phyloP scores from a whole-genome alignment of 2,888 invertebrate species.

The Thymelicus acteon region DNA sequence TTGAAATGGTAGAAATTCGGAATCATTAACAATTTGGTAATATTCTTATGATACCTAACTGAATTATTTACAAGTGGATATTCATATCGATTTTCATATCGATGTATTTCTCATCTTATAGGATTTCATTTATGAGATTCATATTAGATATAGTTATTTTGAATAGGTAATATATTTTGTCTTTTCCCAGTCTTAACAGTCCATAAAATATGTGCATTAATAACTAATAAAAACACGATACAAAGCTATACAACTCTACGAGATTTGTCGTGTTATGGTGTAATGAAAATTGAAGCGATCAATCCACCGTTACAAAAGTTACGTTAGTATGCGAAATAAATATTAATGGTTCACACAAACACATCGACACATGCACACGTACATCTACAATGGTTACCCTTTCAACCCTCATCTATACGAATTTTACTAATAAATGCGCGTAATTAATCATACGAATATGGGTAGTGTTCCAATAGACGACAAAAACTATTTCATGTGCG shows the following conservation, averaged over 20 bases:
- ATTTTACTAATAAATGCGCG: slow-evolving; percentile 82
- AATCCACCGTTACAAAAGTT: slow-evolving; percentile 31
- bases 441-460: slow-evolving; percentile 80
- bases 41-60: not conserved
- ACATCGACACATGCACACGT: slow-evolving; percentile 55
- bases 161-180: no score
- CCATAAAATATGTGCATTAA: no score
- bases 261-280: slow-evolving; percentile 39
- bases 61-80: no score
- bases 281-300: slow-evolving; percentile 60
- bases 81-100: no score
- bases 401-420: slow-evolving; percentile 66
- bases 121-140: no score
- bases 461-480: slow-evolving; percentile 45
- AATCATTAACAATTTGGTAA: not conserved
- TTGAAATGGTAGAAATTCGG: not conserved
- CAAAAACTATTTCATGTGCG: slow-evolving; percentile 35
- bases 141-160: no score
- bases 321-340: slow-evolving; percentile 73
- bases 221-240: no score
- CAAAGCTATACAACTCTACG: not conserved
- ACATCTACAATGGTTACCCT: slow-evolving; percentile 62
- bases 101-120: no score
- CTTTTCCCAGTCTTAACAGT: no score
- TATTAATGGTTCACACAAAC: slow-evolving; percentile 70